phyloP scores from a whole-genome alignment of 2,797 vertebrate genomes.

The Acipenser transmontanus region DNA sequence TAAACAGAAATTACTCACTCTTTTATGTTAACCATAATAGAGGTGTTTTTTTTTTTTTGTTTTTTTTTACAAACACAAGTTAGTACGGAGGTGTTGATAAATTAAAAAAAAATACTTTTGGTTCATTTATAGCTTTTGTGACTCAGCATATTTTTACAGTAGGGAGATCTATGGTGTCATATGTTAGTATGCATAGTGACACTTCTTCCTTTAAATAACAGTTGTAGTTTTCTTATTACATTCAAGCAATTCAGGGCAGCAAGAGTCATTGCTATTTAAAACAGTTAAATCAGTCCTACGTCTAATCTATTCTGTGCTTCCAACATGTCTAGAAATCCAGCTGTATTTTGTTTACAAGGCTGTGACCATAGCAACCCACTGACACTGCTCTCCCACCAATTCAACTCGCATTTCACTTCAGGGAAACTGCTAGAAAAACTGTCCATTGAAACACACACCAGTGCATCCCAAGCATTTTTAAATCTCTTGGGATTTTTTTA shows the following conservation, averaged over 20 bases:
- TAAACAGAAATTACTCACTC: background rate
- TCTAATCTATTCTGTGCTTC: slow-evolving; percentile 17
- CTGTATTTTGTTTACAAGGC: slow-evolving; percentile 49
- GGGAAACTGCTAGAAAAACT: slow-evolving; percentile 18
- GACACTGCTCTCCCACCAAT: slow-evolving; percentile 23
- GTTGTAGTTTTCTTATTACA: slow-evolving; percentile 29
- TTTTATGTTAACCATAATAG: slow-evolving; percentile 6
- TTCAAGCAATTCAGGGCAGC: slow-evolving; percentile 26
- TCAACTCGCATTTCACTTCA: slow-evolving; percentile 29
- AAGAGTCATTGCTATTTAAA: slow-evolving; percentile 47
- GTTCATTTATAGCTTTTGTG: slow-evolving; percentile 25
- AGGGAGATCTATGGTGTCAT: slow-evolving; percentile 26
- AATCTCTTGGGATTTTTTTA: background rate
- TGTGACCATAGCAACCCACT: slow-evolving; percentile 34
- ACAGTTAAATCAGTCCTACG: slow-evolving; percentile 26
- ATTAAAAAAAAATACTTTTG: slow-evolving; percentile 4
- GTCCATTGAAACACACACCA: background rate
- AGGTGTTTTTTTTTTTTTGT: background rate
- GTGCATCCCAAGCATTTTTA: background rate
- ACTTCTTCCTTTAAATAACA: slow-evolving; percentile 36
- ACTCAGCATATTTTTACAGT: slow-evolving; percentile 25
- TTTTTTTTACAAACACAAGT: background rate
- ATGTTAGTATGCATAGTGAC: slow-evolving; percentile 27
- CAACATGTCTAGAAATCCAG: slow-evolving; percentile 12
- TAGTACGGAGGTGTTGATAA: background rate